phyloP scores from a whole-genome alignment of 2,113 vertebrate genomes.

The Elaphurus davidianus region DNA sequence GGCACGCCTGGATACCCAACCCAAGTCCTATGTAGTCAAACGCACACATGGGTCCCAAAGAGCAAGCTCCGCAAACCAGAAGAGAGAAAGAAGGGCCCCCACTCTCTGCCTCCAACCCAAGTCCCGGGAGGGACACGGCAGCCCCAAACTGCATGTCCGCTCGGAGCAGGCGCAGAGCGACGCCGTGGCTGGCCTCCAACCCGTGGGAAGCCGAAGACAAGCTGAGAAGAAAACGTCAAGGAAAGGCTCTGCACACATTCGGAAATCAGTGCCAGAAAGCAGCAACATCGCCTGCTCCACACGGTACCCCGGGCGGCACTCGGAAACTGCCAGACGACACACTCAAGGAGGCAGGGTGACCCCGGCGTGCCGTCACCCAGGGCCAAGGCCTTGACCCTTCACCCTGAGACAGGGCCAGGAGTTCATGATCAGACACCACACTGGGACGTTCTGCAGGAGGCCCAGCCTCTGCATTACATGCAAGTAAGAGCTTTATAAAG shows the following conservation, averaged over 20 bases:
- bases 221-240: neutral
- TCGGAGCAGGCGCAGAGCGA: neutral
- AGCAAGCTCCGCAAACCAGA: neutral
- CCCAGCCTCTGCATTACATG: neutral
- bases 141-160: neutral
- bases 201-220: neutral
- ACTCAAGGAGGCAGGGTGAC: neutral
- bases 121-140: neutral
- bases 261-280: neutral
- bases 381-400: neutral
- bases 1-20: neutral
- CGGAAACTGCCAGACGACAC: neutral
- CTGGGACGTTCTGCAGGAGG: neutral
- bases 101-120: neutral
- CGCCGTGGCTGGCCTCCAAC: no score
- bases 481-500: neutral
- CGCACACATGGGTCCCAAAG: neutral
- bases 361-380: rapidly evolving
- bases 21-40: neutral
- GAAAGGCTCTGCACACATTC: neutral
- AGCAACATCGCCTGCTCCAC: neutral
- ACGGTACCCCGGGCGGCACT: rapidly evolving
- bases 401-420: neutral
- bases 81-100: neutral
- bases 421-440: neutral